Base-by-base conservation (phyloP, 2,113 vertebrate species). In the Rhombomys opimus region DNA sequence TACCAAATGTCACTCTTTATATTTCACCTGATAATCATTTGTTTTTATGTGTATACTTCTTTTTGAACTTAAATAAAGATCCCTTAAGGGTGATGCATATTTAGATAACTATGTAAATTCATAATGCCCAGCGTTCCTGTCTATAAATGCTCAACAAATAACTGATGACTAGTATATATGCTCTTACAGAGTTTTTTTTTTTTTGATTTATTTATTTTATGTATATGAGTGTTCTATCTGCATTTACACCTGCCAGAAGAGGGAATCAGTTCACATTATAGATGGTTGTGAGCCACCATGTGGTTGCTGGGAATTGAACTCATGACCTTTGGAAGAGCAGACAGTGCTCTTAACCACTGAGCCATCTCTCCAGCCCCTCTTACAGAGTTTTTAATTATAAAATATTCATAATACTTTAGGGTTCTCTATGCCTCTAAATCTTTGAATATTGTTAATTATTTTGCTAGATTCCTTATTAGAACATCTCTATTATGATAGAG, bases 401-500 rank as follows among this genome's bases (percentile, higher is more conserved):
- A 88, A 35, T 87, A 61, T 50, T 78, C 13, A 10, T 88, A 84
- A 52, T 88, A 89, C 61, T 90, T 91, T 73, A 73, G 63, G 38
- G 12, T 78, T 86, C 18, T 95, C 8, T 67, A n/a, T 91, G 57
- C 46, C 25, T 82, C 73, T 93, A 95, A 89, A 68, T 91, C 61
- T 72, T 65, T 89, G 18, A 63, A 59, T 84, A 94, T 96, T 95
- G 75, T 86, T 95, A 93, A 95, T 54, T 87, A 77, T 87, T 86
- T 73, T 87, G 15, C 50, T 94, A 68, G 18, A 89, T 84, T 96
- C 78, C 86, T 89, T 92, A 81, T 81, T 95, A 84, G 57, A 95
- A 76, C 23, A 80, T 90, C 41, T 90, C 80, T 81, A 87, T 86
- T 96, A 46, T 46, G 17, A 38, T 91, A 15, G n/a, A 81, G 11